Conservation (phyloP, 2,797 vertebrate genomes). For the Bucorvus abyssinicus region DNA sequence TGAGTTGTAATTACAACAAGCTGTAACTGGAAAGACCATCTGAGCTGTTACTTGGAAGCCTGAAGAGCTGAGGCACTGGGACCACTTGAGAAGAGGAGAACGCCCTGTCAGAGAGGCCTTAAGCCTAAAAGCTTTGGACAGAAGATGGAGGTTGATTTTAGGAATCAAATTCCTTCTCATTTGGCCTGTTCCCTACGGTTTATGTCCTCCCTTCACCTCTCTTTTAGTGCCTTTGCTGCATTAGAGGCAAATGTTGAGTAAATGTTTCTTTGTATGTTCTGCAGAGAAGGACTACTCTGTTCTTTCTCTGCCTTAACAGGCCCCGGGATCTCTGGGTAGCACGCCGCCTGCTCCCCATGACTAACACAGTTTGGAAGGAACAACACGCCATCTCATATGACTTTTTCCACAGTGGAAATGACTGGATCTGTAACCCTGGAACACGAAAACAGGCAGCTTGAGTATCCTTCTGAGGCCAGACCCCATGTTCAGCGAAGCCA, state of each 20-base stretch:
- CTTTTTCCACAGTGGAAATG: conserved; percentile 61
- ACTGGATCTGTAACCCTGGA: conserved; percentile 9
- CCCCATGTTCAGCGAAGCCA: not conserved
- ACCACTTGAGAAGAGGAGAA: not conserved
- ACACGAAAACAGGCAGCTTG: not conserved
- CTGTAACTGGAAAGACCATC: not conserved
- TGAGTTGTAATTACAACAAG: not conserved
- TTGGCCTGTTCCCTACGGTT: not conserved
- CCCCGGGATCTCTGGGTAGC: conserved; percentile 2
- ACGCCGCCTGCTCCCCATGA: conserved; percentile 13
- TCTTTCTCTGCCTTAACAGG: not conserved
- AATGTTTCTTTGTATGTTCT: conserved; percentile 10
- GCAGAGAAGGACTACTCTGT: conserved; percentile 48
- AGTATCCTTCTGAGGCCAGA: conserved; percentile 25
- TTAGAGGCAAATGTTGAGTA: not conserved
- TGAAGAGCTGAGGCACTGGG: not conserved
- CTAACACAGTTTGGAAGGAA: conserved; percentile 54
- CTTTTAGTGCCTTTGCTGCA: not conserved
- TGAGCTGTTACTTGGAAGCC: not conserved
- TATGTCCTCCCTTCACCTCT: not conserved
- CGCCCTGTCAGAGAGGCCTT: not conserved
- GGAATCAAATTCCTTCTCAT: not conserved
- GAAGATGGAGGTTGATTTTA: not conserved
- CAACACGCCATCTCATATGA: conserved; percentile 28
- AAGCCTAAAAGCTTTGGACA: not conserved